These are phyloP conservation scores for Ptiloglossa arizonensis DNA, from an alignment of 1,140 invertebrate genomes.

Conservation along the genomic window DNA sequence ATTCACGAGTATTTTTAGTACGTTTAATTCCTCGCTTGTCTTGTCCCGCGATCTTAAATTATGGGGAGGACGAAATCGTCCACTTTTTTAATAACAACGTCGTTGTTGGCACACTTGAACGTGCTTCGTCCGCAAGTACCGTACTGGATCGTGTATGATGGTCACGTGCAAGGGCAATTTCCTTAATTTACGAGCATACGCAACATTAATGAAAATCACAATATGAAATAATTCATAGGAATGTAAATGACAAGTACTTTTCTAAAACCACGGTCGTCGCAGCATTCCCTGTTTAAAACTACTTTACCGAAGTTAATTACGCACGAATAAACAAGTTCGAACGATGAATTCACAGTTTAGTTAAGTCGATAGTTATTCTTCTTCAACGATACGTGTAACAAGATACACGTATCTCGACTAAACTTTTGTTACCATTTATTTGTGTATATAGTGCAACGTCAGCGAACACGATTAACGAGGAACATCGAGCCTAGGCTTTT, in stretches of 20 bases:
- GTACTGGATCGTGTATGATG: not conserved
- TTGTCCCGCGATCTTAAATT: not conserved
- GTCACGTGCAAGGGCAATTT: slow-evolving; percentile 33
- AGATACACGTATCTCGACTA: not conserved
- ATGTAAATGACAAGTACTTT: not conserved
- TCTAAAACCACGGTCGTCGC: not conserved
- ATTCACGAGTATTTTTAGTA: not conserved
- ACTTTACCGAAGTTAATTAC: too few species aligned
- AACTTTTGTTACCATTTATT: not conserved
- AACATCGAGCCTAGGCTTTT: not conserved
- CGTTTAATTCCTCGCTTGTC: not conserved
- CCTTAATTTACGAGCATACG: slow-evolving; percentile 32
- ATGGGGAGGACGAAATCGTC: slow-evolving; percentile 6
- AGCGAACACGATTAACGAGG: not conserved
- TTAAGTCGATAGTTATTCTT: too few species aligned
- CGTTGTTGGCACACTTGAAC: slow-evolving; percentile 15
- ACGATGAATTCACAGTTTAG: too few species aligned
- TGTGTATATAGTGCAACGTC: not conserved
- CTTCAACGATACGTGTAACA: too few species aligned
- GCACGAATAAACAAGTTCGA: too few species aligned
- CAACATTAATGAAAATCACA: slow-evolving; percentile 34
- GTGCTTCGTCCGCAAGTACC: not conserved
- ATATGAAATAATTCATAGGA: slow-evolving; percentile 6
- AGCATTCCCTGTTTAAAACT: too few species aligned
- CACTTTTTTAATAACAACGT: slow-evolving; percentile 26